Base-by-base conservation (phyloP, 2,888 invertebrate genomes). In the Acheta domesticus region DNA sequence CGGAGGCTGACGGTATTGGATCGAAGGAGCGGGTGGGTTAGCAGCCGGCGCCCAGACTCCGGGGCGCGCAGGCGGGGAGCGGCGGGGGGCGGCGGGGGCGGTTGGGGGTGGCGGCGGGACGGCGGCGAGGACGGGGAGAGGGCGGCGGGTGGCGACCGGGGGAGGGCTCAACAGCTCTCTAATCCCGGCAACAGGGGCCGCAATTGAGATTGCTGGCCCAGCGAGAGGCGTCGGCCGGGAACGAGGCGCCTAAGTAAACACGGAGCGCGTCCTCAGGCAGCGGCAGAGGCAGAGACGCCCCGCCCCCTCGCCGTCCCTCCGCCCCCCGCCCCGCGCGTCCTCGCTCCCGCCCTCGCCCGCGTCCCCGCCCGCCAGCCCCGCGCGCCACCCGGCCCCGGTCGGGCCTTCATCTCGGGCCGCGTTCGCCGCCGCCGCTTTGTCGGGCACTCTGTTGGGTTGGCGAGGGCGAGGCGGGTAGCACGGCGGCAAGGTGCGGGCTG, bases 141-240 rank as follows among this genome's bases (percentile, higher is more conserved):
- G 62, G 62, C 62, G 62, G 16, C 12, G 62, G 62, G n/a, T 14
- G 62, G n/a, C 62, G n/a, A 62, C 62, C n/a, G 62, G 62, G 62
- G 62, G 62, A 19, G 62, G 36, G 62, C 14, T 62, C 62, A 62
- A 62, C 62, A 62, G 62, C 62, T 62, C 62, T 62, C 62, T 62
- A 62, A 62, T 62, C 62, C 62, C 62, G 62, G 62, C n/a, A 62
- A 62, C 62, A 62, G 62, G 62, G 62, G 62, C 62, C 62, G 62
- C 62, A 62, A 62, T 62, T 62, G 62, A 62, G 62, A 62, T n/a
- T 62, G 62, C 62, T 62, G 62, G 62, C 62, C 62, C 62, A n/a
- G 62, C 62, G n/a, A 62, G 62, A 62, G 62, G 62, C 62, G 62
- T n/a, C 62, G 62, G 62, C 62, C 14, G 62, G 62, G 62, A 62